Evolutionary conservation across 2,888 invertebrate species (phyloP), one percentile per base, ranked within the genome.

Genomic region (Luperina nickerlii): DNA sequence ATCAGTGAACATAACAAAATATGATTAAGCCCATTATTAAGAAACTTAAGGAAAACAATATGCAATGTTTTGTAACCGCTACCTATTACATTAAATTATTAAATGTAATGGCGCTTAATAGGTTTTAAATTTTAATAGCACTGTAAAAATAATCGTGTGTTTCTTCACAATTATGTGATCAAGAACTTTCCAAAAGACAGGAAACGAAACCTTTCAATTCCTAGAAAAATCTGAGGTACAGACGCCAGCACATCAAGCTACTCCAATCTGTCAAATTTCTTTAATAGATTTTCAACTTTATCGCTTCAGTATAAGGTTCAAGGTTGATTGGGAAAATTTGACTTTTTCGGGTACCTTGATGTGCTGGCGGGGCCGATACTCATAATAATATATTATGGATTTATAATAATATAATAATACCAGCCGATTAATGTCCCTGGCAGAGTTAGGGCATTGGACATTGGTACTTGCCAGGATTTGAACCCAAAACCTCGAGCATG

Each of bases 1-100:
- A 82, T 76, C 74, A 82, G 32, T 11, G 42, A 71, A 72, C 70
- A 71, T 77, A 81, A 85, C 67, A 66, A 69, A 82, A 73, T 68
- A 74, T 68, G 79, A 85, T 79, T 76, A 82, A 79, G 70, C 11
- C 67, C 54, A 78, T 74, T 74, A 84, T 82, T 74, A 74, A 48
- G 48, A 85, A 85, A 76, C 66, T 75, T 18, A 38, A 74, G 4
- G 20, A n/a, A 45, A 48, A 24, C 32, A 80, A 32, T 60, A 11
- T 63, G 69, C 78, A 78, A 66, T 62, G 24, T 85, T 81, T 81
- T 69, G 74, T 67, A 73, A 78, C 32, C 1, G n/a, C 73, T 48
- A n/a, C n/a, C n/a, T n/a, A 42, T 65, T 24, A 54, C 24, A 67
- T 78, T 32, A 32, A 32, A 32, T 32, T 32, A 32, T 32, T 32